These are phyloP conservation scores for Toxonevra muliebris DNA, from an alignment of 2,888 invertebrate genomes.

Conservation along the genomic window DNA sequence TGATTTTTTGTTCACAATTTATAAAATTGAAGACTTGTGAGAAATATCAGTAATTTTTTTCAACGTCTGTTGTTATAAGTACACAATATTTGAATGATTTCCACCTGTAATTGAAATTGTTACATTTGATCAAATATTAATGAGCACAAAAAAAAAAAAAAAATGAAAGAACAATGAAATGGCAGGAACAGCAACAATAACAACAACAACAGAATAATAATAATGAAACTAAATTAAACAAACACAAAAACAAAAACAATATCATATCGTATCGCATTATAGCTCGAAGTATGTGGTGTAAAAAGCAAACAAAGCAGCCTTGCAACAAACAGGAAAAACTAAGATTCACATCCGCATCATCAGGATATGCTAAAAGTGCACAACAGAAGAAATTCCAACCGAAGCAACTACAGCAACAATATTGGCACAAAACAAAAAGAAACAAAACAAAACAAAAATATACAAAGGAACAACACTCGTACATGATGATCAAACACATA, in stretches of 20 bases:
- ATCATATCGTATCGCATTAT: no score
- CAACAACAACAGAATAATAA: neutral
- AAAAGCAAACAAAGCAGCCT: constrained; percentile 1
- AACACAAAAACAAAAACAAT: no score
- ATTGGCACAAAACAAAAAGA: neutral
- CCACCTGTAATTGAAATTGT: neutral
- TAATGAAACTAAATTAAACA: neutral
- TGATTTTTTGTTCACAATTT: constrained; percentile 1
- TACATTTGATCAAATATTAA: no score
- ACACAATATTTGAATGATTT: no score
- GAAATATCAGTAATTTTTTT: no score
- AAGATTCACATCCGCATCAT: constrained; percentile 13
- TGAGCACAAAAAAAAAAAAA: neutral
- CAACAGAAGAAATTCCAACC: neutral
- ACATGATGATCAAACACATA: constrained; percentile 1
- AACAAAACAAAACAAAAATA: constrained; percentile 2
- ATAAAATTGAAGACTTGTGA: no score
- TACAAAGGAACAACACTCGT: no score
- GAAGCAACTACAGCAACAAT: neutral
- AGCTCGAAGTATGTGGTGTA: neutral
- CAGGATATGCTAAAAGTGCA: constrained; percentile 11
- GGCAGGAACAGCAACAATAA: neutral
- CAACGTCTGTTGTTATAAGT: no score
- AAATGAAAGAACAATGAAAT: neutral
- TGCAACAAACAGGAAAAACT: neutral